Base-by-base conservation (phyloP, 2,888 invertebrate species). In the Idaea biselata region DNA sequence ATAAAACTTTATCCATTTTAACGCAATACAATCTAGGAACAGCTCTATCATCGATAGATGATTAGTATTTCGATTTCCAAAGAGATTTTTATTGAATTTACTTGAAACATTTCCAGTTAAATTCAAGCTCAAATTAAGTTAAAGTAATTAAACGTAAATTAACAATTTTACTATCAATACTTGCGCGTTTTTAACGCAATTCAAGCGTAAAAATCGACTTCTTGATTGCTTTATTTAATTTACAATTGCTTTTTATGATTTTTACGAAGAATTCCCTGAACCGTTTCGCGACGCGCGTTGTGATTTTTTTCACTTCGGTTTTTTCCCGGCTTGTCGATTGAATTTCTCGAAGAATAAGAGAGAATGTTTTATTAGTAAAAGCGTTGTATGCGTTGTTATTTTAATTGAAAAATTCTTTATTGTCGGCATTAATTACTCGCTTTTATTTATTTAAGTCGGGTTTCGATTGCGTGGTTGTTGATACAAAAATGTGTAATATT, bases 151-250 rank as follows among this genome's bases (percentile, higher is more conserved):
- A 44, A 44, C 44, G 44, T 14, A 44, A 44, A 44, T 44, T 0
- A 44, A 44, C 44, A 44, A 44, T 44, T 55, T 55, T 14, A 25
- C 25, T 25, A 25, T 5, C 25, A 25, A 25, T n/a, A 25, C 25
- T 25, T 25, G 25, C 5, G 5, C 25, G 25, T 25, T 7, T 54
- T 55, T 8, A 55, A 55, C 55, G 16, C 17, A 84, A 82, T 83
- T 83, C 79, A 72, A 82, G 76, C 86, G 82, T 83, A 77, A 76
- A 82, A 82, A 80, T 79, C 76, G 72, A 80, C 78, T 79, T 80
- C 80, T 81, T 80, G 84, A 87, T 88, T 86, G 83, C 86, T 86
- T 88, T 88, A 89, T 88, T 88, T 88, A 88, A 90, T 89, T 44
- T 44, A 44, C 44, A 11, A 44, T 44, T 44, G 44, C 44, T 44